phyloP scores from a whole-genome alignment of 1,140 invertebrate genomes.

The Macrostomum lignano region DNA sequence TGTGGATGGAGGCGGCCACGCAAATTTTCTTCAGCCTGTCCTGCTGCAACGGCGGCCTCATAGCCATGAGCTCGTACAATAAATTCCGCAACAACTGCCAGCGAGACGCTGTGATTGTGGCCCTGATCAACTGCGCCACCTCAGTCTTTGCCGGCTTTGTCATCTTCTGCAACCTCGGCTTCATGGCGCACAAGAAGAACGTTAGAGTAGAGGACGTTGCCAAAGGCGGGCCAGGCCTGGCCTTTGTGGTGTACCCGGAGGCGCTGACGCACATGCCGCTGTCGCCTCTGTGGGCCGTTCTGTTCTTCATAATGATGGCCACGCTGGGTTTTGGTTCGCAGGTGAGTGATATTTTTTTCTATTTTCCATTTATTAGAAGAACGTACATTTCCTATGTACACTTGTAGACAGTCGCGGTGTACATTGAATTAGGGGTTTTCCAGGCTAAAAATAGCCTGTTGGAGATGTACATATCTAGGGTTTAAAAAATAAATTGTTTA shows the following conservation, averaged over 20 bases:
- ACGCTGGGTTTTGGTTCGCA: slow-evolving; percentile 37
- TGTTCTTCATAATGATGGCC: slow-evolving; percentile 43
- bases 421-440: no score
- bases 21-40: slow-evolving; percentile 76
- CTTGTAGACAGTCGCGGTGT: no score
- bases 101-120: slow-evolving; percentile 60
- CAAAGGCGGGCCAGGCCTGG: slow-evolving; percentile 18
- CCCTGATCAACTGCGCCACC: slow-evolving; percentile 69
- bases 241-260: slow-evolving; percentile 54
- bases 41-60: slow-evolving; percentile 63
- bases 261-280: slow-evolving; percentile 48
- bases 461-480: no score
- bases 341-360: no score
- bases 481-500: no score
- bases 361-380: no score
- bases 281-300: slow-evolving; percentile 48
- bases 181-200: slow-evolving; percentile 20
- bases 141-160: slow-evolving; percentile 91
- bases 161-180: slow-evolving; percentile 82
- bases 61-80: slow-evolving; percentile 72
- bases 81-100: slow-evolving; percentile 52
- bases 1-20: slow-evolving; percentile 65
- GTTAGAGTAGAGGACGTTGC: slow-evolving; percentile 15
- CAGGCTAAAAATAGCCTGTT: no score
- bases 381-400: no score